phyloP scores from a whole-genome alignment of 2,888 invertebrate genomes.

The Oscheius onirici region DNA sequence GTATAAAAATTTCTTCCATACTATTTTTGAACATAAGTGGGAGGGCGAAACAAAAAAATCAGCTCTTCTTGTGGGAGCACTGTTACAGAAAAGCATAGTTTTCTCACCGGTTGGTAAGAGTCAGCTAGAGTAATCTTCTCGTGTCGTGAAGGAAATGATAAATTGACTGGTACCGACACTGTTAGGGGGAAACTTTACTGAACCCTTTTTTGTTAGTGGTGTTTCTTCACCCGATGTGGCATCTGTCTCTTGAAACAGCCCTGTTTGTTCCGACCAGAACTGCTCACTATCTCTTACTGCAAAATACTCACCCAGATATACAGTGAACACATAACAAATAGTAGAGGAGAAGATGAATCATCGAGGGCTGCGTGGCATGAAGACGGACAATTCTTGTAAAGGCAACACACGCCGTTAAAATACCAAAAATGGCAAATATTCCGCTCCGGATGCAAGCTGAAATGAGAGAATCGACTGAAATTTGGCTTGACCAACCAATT shows the following conservation, averaged over 20 bases:
- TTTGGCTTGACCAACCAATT: not conserved
- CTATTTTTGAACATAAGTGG: no score
- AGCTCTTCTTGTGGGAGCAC: no score
- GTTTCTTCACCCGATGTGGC: not conserved
- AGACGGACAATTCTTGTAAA: slow-evolving; percentile 45
- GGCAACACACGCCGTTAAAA: slow-evolving; percentile 45
- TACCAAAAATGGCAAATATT: slow-evolving; percentile 40
- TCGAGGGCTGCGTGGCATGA: slow-evolving; percentile 47
- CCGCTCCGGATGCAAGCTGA: slow-evolving; percentile 50
- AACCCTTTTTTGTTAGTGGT: no score
- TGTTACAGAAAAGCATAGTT: no score
- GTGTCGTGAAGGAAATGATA: no score
- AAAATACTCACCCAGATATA: slow-evolving; percentile 48
- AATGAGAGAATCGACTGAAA: not conserved
- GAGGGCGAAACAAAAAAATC: no score
- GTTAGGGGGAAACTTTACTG: no score
- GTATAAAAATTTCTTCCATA: no score
- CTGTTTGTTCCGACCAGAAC: no score
- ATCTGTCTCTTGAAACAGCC: not conserved
- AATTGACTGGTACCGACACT: no score
- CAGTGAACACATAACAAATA: slow-evolving; percentile 54
- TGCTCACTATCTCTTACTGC: not conserved
- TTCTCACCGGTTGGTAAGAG: no score
- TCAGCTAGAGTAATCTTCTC: no score
- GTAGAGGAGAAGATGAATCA: slow-evolving; percentile 51